Base-by-base conservation (phyloP, 2,113 vertebrate species). In the Anguilla japonica region DNA sequence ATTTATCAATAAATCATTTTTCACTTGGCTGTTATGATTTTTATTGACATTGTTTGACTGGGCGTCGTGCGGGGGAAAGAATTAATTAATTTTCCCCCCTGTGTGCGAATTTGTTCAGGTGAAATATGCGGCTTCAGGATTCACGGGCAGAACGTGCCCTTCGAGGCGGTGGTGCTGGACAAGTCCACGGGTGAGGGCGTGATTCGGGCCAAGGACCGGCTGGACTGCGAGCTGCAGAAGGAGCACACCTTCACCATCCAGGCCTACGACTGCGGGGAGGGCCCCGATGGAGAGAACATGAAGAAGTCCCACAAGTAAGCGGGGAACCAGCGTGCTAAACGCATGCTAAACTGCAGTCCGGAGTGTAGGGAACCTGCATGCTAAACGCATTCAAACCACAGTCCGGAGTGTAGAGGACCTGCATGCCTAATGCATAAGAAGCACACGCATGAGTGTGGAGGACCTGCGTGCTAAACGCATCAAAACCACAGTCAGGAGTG, bases 121-220 rank as follows among this genome's bases (percentile, higher is more conserved):
- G 98, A 99, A 96, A 99, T 99, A 89, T 99, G 98, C 89, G 98
- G 98, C 89, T 99, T 99, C 97, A 97, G 98, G 92, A 98, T 99
- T 90, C 98, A 99, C 0, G 98, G 98, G 84, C 98, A 99, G 79
- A 97, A 98, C 87, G 97, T 99, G 83, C 98, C 98, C 83, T 99
- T 99, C 82, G 98, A 99, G 86, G 98, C 98, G 11, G 96, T 99
- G 94, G 97, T 99, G 80, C 96, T 99, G 95, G 98, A 99, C 93
- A 98, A 98, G 88, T 97, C 98, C 95, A 99, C 98, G 26, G 98
- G 98, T 0, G 98, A 99, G 92, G 98, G 97, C 1, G 91, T 98
- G 2, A 97, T 99, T 18, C 96, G 97, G 86, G 97, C 98, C 0
- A 99, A 96, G 80, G 97, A 99, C 7, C 97, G 98, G 75, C 96